Conservation (phyloP, 2,113 vertebrate genomes). For the Rhea americana region DNA sequence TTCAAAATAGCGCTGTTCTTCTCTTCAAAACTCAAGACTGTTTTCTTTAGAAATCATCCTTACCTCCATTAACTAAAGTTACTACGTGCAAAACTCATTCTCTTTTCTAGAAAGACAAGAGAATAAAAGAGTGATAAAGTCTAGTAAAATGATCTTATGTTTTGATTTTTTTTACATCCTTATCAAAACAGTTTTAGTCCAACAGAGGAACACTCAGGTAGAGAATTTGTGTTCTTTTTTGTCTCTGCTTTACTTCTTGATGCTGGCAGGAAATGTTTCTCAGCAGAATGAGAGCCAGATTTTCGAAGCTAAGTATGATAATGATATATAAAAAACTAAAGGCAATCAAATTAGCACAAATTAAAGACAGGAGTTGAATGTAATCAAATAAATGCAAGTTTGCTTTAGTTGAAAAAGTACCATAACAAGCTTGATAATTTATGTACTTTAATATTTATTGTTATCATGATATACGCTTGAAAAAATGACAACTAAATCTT, state of each 20-base stretch:
- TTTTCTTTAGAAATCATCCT: background rate
- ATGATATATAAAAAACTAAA: background rate
- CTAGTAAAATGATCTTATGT: background rate
- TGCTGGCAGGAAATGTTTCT: background rate
- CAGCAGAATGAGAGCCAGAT: background rate
- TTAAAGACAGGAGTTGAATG: background rate
- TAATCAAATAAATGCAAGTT: background rate
- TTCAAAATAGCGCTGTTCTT: background rate
- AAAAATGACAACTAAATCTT: background rate
- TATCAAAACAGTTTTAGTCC: background rate
- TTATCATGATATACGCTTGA: background rate
- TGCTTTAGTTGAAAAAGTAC: background rate
- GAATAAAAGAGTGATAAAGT: background rate
- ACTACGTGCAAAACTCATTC: background rate
- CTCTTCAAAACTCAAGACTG: too few species aligned
- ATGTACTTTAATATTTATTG: background rate
- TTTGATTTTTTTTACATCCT: background rate
- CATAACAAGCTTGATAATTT: background rate
- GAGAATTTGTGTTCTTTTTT: background rate
- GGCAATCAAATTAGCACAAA: background rate
- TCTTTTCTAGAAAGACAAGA: background rate
- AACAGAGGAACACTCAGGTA: background rate
- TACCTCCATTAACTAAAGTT: background rate
- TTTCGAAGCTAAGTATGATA: background rate
- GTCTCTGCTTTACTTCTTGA: background rate